A percentile compares a stretch with the other conserved stretches of the same genome.
Conservation (phyloP, 2,888 invertebrate genomes). For the Rutpela maculata region DNA sequence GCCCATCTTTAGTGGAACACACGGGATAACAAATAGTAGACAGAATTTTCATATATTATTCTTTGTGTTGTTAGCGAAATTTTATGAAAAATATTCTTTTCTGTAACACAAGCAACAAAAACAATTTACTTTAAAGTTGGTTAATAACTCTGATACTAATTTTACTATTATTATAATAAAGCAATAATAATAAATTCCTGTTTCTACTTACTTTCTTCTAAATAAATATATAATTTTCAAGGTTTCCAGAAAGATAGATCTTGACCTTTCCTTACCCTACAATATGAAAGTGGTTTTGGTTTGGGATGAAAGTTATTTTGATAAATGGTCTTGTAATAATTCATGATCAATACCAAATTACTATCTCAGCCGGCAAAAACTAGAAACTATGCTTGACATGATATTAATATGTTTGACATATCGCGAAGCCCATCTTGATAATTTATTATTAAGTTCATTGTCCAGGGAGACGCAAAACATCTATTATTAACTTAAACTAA, state of each 20-base stretch:
- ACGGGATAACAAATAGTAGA: too few relatives aligned
- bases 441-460: not conserved
- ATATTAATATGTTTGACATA: slow-evolving; percentile 4
- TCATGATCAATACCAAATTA: slow-evolving; percentile 3
- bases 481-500: slow-evolving; percentile 11
- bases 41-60: too few relatives aligned
- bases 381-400: slow-evolving; percentile 3
- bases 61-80: too few relatives aligned
- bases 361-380: not conserved
- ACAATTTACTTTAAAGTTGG: too few relatives aligned
- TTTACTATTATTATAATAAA: too few relatives aligned
- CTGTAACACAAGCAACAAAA: too few relatives aligned
- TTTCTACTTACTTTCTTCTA: too few relatives aligned
- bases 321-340: not conserved
- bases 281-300: not conserved
- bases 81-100: too few relatives aligned
- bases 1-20: too few relatives aligned
- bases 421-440: slow-evolving; percentile 1
- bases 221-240: too few relatives aligned
- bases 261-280: not conserved
- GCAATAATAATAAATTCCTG: too few relatives aligned
- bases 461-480: slow-evolving; percentile 13
- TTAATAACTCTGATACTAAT: too few relatives aligned
- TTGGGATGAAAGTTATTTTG: not conserved
- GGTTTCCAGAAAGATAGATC: not conserved